A percentile compares a stretch with the other conserved stretches of the same genome.
Evolutionary conservation across 2,888 invertebrate species (phyloP).

Genomic region (Ichneumon xanthorius): DNA sequence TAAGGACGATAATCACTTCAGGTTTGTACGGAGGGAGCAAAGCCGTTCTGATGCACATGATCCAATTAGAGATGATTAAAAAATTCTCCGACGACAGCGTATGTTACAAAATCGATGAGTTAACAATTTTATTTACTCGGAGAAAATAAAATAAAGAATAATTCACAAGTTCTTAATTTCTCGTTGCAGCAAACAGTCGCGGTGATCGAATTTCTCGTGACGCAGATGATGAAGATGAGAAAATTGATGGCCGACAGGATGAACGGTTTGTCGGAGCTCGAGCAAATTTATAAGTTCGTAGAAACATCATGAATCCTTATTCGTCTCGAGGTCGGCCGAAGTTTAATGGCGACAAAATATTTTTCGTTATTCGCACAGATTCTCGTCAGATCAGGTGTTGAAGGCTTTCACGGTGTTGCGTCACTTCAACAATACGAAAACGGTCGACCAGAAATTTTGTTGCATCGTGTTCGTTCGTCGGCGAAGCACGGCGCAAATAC

Average conservation of each 20-base stretch:
- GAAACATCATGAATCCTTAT: neutral
- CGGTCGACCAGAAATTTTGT: conserved; percentile 86
- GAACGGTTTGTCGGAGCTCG: conserved; percentile 82
- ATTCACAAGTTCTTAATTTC: neutral
- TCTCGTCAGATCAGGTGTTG: conserved; percentile 88
- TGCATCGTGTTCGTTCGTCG: conserved; percentile 91
- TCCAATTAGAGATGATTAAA: conserved; percentile 88
- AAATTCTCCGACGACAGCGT: conserved; percentile 84
- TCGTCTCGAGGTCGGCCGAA: neutral
- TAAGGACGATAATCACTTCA: conserved; percentile 43
- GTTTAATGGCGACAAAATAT: neutral
- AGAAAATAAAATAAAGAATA: neutral
- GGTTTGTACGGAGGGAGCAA: conserved; percentile 88
- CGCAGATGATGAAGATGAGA: conserved; percentile 85
- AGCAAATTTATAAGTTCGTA: conserved; percentile 86
- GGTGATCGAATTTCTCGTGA: conserved; percentile 81
- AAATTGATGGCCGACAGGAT: conserved; percentile 86
- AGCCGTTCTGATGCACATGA: conserved; percentile 87
- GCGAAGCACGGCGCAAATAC: conserved; percentile 91
- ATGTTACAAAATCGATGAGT: too few species aligned
- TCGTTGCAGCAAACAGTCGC: conserved; percentile 68
- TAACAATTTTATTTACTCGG: conserved; percentile 58
- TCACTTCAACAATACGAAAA: conserved; percentile 85
- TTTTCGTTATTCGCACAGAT: conserved; percentile 67
- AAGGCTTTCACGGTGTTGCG: conserved; percentile 88